phyloP scores from a whole-genome alignment of 2,797 vertebrate species.

The Catostomus latipinnis region DNA sequence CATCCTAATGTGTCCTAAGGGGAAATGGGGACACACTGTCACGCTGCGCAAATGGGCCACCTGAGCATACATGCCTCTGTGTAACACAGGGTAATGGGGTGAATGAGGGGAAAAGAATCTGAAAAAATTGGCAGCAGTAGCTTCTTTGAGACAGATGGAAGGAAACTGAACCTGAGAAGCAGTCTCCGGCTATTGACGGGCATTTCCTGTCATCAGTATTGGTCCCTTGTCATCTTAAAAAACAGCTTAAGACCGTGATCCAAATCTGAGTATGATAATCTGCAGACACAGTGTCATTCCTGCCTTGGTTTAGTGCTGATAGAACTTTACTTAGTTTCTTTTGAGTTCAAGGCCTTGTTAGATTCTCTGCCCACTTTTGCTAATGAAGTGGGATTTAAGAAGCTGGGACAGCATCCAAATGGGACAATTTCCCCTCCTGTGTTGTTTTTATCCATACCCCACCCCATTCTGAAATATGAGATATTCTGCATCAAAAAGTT shows the following conservation, averaged over 20 bases:
- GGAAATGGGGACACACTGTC: constrained; percentile 24
- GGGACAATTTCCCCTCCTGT: constrained; percentile 18
- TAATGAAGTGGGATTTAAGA: constrained; percentile 51
- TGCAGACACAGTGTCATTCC: constrained; percentile 13
- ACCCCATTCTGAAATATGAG: constrained; percentile 26
- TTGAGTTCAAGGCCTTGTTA: constrained; percentile 28
- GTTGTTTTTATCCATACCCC: not conserved
- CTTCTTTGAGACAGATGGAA: constrained; percentile 46
- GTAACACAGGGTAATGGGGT: constrained; percentile 2
- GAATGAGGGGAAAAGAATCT: constrained; percentile 2
- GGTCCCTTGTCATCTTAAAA: constrained; percentile 21
- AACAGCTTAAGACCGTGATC: constrained; percentile 24
- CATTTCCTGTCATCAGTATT: constrained; percentile 37
- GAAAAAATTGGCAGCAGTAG: not conserved
- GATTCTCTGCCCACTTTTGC: constrained; percentile 26
- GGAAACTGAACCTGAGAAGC: constrained; percentile 19
- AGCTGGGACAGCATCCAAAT: constrained; percentile 51
- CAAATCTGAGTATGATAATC: constrained; percentile 5
- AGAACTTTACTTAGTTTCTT: constrained; percentile 23
- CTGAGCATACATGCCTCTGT: constrained; percentile 38
- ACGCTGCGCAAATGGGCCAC: constrained; percentile 42
- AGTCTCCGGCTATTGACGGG: constrained; percentile 35
- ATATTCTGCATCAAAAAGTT: constrained; percentile 35
- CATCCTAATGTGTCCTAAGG: constrained; percentile 41
- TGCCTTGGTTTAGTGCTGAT: not conserved